Base-by-base conservation (phyloP, 2,797 vertebrate species). In the Mormyrops boulengeri region DNA sequence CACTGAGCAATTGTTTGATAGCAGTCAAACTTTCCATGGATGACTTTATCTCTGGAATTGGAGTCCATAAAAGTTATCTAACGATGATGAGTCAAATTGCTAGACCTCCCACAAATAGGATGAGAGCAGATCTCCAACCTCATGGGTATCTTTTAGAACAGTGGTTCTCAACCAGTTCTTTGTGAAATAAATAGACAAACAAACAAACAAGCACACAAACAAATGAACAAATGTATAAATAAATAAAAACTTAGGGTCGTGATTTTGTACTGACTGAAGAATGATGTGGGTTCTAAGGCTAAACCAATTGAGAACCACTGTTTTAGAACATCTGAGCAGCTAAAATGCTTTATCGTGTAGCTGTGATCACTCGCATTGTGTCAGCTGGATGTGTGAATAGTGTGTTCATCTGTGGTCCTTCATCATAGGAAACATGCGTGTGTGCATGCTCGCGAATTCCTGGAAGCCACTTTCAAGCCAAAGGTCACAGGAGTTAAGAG, bases 401-500 rank as follows among this genome's bases (percentile, higher is more conserved):
- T 17, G 14, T 62, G 62, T 30, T n/a, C 26, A 19, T 85, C 41
- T 57, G 57, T 85, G 22, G 7, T 50, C 88, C 66, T 57, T 77
- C 60, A 0, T 50, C 60, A 57, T 66, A 66, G 44, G 80, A 53
- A 77, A 38, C 87, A 34, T 55, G 1, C 22, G 17, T 62, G 87
- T 88, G 85, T 85, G 90, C 87, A 89, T 91, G 90, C 92, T 92
- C 92, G 90, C 91, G 87, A 94, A 92, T 9, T 90, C 88, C 91
- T 93, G 92, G 91, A 90, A 91, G 90, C 90, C 90, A 89, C 84
- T 89, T 86, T 53, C 57, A 82, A 91, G 93, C 91, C 85, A 85
- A 92, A 92, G 94, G 94, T 94, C 92, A 86, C 84, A 86, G 86
- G 93, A 94, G 94, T 94, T 93, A 93, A 92, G 91, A 86, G 80